Percentiles rank a stretch among this genome's conserved stretches.
phyloP scores from a whole-genome alignment of 2,797 vertebrate genomes.

The Takifugu rubripes region DNA sequence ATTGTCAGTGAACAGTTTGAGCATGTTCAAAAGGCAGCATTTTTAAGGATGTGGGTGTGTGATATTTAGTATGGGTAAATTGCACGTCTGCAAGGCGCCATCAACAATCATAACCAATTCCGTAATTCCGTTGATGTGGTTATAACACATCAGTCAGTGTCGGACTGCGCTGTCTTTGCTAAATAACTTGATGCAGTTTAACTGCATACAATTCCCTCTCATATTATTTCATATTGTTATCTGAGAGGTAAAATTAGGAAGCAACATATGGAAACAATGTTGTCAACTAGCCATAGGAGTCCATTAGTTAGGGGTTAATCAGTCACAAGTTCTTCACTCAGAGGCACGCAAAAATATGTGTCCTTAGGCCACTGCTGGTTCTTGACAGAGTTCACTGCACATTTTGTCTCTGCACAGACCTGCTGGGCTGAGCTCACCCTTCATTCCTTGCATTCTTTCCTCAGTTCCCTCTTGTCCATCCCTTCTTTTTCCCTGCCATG shows the following conservation, averaged over 20 bases:
- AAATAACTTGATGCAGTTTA: no score
- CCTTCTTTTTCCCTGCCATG: conserved; percentile 47
- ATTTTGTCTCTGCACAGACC: conserved; percentile 76
- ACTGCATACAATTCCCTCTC: not conserved
- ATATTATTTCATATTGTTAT: not conserved
- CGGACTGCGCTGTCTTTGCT: no score
- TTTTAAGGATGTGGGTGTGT: no score
- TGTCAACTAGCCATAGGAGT: conserved; percentile 12
- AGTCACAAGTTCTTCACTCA: conserved; percentile 52
- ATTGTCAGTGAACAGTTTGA: no score
- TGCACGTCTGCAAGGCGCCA: no score
- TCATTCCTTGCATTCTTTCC: conserved; percentile 79
- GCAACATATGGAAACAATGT: conserved; percentile 4
- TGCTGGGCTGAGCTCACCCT: conserved; percentile 67
- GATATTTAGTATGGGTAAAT: no score
- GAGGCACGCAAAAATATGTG: conserved; percentile 47
- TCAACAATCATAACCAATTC: no score
- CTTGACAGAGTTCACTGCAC: conserved; percentile 68
- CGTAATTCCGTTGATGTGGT: no score
- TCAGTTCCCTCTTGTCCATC: conserved; percentile 56
- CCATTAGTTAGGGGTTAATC: conserved; percentile 50
- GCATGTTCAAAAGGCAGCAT: no score
- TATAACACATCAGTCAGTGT: no score
- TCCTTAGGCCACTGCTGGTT: conserved; percentile 65
- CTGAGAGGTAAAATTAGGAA: not conserved